A percentile compares a stretch with the other conserved stretches of the same genome.
Evolutionary conservation across 2,888 invertebrate genomes (phyloP).

Genomic region (Cerastoderma edule): DNA sequence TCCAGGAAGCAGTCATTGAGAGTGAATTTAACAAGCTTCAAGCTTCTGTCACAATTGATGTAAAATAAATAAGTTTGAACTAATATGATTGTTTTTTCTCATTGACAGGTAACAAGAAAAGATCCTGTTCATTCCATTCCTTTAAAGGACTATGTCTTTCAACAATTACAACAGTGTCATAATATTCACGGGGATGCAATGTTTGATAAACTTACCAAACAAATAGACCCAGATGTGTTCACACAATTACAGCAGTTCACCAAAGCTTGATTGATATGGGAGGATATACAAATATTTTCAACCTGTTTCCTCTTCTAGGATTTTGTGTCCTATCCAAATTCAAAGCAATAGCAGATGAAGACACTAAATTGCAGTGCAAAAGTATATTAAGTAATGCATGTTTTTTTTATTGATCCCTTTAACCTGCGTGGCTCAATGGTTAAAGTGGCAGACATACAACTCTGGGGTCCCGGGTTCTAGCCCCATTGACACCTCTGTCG

Average conservation of each 20-base stretch:
- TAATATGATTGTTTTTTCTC: background rate
- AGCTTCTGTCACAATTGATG: no score
- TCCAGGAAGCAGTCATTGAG: no score
- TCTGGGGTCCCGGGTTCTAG: no score
- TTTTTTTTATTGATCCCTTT: background rate
- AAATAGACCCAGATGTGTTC: constrained; percentile 90
- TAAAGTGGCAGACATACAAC: no score
- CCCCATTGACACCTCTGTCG: no score
- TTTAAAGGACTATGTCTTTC: constrained; percentile 85
- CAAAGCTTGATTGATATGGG: constrained; percentile 34
- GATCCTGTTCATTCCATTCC: constrained; percentile 93
- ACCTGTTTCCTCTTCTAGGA: background rate
- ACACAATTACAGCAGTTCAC: constrained; percentile 86
- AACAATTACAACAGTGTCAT: constrained; percentile 89
- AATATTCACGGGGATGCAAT: constrained; percentile 90
- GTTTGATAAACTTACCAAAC: constrained; percentile 90
- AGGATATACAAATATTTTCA: background rate
- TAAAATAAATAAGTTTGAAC: no score
- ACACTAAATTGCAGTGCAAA: background rate
- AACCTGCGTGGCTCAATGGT: background rate
- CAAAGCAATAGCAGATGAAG: background rate
- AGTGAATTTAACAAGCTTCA: no score
- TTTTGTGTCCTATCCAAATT: background rate
- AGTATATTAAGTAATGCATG: background rate
- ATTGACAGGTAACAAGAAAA: constrained; percentile 86